Evolutionary conservation across 2,888 invertebrate genomes (phyloP).

Genomic region (Oscheius sp.): DNA sequence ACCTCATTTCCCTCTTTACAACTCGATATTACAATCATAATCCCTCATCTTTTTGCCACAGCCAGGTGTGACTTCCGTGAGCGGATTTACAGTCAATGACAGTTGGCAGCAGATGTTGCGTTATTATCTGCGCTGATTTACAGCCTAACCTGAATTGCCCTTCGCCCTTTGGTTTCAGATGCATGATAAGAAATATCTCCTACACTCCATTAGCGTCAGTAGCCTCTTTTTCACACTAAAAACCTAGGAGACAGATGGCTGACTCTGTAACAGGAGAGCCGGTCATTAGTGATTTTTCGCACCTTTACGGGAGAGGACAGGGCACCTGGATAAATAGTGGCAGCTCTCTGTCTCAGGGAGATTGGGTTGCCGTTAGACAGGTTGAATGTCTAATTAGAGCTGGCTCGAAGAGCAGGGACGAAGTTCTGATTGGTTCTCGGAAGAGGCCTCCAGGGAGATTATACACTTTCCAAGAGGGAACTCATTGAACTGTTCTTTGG

Average conservation of each 20-base stretch:
- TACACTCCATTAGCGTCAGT: too few relatives aligned
- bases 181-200: too few relatives aligned
- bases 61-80: not conserved
- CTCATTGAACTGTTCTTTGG: too few relatives aligned
- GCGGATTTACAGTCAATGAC: not conserved
- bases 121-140: slow-evolving; percentile 18
- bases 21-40: too few relatives aligned
- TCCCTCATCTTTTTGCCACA: too few relatives aligned
- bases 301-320: not conserved
- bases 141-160: not conserved
- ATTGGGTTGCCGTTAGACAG: not conserved
- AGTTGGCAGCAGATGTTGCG: slow-evolving; percentile 11
- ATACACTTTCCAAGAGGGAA: too few relatives aligned
- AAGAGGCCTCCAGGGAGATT: too few relatives aligned
- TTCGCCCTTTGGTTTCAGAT: slow-evolving; percentile 16
- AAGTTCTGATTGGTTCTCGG: too few relatives aligned
- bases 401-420: too few relatives aligned
- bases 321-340: slow-evolving; percentile 19
- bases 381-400: too few relatives aligned
- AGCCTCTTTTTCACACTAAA: not conserved
- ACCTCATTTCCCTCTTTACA: too few relatives aligned
- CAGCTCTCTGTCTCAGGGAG: slow-evolving; percentile 5
- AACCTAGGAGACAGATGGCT: too few relatives aligned
- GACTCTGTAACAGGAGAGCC: not conserved
- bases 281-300: slow-evolving; percentile 21